These are phyloP conservation scores for Sus cebifrons DNA, from an alignment of 2,797 vertebrate genomes.

Conservation along the genomic window DNA sequence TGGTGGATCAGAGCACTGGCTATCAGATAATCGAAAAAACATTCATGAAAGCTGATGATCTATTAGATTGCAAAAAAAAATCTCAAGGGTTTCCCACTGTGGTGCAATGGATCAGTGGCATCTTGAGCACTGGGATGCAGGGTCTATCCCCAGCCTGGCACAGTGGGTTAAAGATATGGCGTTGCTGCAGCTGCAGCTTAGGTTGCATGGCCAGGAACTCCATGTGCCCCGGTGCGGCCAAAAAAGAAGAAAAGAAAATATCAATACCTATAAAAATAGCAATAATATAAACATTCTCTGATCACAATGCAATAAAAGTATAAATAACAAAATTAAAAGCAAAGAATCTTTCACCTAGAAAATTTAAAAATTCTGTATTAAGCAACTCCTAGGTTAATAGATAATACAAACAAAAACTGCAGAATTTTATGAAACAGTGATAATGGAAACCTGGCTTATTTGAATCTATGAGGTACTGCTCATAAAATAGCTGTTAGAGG, in stretches of 20 bases:
- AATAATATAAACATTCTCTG: neutral
- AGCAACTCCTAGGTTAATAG: neutral
- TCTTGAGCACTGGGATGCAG: no score
- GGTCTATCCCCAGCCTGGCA: no score
- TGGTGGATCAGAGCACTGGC: neutral
- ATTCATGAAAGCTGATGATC: neutral
- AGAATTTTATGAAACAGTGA: conserved; percentile 40
- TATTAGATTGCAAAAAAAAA: neutral
- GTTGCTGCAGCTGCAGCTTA: no score
- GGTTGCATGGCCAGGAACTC: no score
- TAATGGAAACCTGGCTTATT: neutral
- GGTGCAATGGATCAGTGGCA: no score
- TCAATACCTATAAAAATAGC: neutral
- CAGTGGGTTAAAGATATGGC: no score
- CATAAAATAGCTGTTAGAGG: neutral
- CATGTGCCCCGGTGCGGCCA: no score
- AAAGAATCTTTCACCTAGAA: neutral
- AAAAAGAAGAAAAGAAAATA: neutral
- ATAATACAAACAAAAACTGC: neutral
- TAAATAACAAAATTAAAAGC: conserved; percentile 37
- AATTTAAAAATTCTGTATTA: neutral
- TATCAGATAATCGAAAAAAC: neutral
- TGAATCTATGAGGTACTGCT: neutral
- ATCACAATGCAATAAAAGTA: neutral
- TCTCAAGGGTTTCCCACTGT: no score